phyloP scores from a whole-genome alignment of 2,797 vertebrate species.

The Loriculus beryllinus region DNA sequence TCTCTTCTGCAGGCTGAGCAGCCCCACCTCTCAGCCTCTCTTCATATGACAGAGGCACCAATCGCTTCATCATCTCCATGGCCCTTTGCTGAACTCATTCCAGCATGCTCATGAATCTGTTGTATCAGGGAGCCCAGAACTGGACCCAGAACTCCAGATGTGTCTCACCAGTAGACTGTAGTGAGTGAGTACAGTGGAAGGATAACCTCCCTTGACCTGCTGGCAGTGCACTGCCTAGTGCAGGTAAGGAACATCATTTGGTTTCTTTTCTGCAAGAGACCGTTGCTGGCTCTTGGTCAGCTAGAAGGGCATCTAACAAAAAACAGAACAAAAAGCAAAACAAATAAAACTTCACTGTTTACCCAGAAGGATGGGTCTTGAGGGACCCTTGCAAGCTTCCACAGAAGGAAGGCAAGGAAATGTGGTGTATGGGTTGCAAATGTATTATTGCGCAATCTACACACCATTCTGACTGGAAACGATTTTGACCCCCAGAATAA shows the following conservation, averaged over 20 bases:
- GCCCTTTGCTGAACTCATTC: not conserved
- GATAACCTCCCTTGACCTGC: not conserved
- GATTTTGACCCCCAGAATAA: not conserved
- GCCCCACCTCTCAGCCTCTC: not conserved
- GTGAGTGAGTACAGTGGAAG: not conserved
- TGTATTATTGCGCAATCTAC: not conserved
- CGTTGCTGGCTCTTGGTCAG: not conserved
- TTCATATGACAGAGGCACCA: not conserved
- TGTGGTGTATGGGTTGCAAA: not conserved
- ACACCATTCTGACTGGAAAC: not conserved
- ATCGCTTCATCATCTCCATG: rapidly evolving
- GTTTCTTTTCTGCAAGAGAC: not conserved
- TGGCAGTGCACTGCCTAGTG: not conserved
- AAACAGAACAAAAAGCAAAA: not conserved
- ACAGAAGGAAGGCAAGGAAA: not conserved
- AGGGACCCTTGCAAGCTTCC: not conserved
- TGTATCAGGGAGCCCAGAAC: not conserved
- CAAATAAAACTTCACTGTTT: not conserved
- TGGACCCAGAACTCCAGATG: not conserved
- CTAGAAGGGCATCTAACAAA: not conserved
- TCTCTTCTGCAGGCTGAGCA: not conserved
- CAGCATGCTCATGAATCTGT: not conserved
- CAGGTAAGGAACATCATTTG: not conserved
- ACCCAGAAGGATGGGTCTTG: not conserved
- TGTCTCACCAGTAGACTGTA: not conserved